Evolutionary conservation across 2,113 vertebrate genomes (phyloP), one percentile per base, ranked within the genome.

Genomic region (Nycticorax nycticorax): DNA sequence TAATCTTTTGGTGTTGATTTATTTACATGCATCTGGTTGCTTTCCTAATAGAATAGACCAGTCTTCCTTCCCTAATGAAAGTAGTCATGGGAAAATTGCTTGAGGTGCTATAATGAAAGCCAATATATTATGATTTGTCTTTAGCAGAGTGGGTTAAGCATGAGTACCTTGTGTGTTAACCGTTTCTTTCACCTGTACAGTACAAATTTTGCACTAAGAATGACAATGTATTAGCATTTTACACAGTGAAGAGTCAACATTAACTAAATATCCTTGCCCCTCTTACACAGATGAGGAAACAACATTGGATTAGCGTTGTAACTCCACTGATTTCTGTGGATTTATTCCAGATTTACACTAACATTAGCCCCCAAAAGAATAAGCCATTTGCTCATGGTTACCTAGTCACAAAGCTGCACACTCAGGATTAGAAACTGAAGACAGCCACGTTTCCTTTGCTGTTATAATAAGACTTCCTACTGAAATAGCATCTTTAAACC

Each of bases 61-160:
- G 28, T 52, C 60, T 90, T 71, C 74, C 92, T 41, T 94, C 45
- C 12, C 66, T 94, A 93, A 93, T 84, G 53, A 69, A 89, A 92
- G 24, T 19, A 41, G 72, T 74, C 84, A 75, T 41, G 37, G 43
- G 72, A 88, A 95, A 87, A 95, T 88, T 64, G 63, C 47, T 82
- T 59, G 24, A 80, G 78, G 45, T 83, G 32, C 37, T 89, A 21
- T 60, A 89, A 88, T 89, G 90, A 92, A 97, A 91, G 60, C 45
- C 8, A 60, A 24, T 82, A 35, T 26, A 55, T 76, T 83, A 56
- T 26, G 37, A 53, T 22, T 6, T 67, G 60, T 84, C 27, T 89
- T 83, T 56, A 69, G 64, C 57, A 84, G 67, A 85, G 52, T 32
- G 17, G 37, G 59, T 85, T 76, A 93, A 93, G 73, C 73, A 56